phyloP scores from a whole-genome alignment of 2,113 vertebrate species.

The Bubo bubo region DNA sequence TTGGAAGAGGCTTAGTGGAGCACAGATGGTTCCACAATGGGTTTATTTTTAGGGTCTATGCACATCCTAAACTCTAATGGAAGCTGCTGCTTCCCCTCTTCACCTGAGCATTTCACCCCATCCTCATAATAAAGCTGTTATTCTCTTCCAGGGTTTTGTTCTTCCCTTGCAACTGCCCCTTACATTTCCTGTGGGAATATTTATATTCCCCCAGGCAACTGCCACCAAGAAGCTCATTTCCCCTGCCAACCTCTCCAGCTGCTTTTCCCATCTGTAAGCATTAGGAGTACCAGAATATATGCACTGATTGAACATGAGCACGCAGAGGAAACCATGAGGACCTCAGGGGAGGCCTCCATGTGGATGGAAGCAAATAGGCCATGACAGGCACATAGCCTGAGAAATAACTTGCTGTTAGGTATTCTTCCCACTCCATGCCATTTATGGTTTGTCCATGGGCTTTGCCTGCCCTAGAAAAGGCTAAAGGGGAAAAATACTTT shows the following conservation, averaged over 20 bases:
- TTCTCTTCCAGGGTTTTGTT: not conserved
- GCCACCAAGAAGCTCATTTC: not conserved
- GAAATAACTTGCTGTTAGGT: not conserved
- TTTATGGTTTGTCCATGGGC: not conserved
- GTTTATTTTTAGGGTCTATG: not conserved
- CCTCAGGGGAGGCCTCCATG: not conserved
- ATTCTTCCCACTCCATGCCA: not conserved
- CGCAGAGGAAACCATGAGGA: not conserved
- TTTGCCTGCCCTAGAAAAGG: not conserved
- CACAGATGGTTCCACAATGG: not conserved
- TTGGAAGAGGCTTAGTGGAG: not conserved
- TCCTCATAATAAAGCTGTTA: not conserved
- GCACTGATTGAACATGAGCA: not conserved
- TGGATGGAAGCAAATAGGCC: not conserved
- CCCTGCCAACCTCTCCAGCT: constrained; percentile 23
- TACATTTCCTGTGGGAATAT: not conserved
- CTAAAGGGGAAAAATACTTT: not conserved
- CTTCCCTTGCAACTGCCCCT: not conserved
- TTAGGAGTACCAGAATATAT: not conserved
- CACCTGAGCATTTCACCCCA: not conserved
- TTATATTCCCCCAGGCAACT: not conserved
- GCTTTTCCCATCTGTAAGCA: not conserved
- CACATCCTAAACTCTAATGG: not conserved
- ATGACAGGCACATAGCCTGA: not conserved
- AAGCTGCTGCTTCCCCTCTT: not conserved